Base-by-base conservation (phyloP, 2,113 vertebrate species). In the Apeltes quadracus region DNA sequence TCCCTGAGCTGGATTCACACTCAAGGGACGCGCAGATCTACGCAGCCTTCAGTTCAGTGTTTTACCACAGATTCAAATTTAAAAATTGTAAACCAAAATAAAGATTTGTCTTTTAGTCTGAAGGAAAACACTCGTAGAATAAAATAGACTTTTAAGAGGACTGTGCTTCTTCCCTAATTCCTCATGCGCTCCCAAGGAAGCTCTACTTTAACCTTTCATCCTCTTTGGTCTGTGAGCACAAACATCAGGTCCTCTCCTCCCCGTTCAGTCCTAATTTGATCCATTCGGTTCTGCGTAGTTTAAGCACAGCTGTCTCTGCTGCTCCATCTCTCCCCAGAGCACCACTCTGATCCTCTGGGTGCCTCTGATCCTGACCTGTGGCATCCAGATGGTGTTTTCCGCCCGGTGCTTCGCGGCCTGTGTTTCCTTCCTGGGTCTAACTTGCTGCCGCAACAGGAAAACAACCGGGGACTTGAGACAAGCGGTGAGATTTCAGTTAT, bases 271-370 rank as follows among this genome's bases (percentile, higher is more conserved):
- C 59, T 22, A 20, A 73, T 69, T 72, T 78, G 54, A 70, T 63
- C 61, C 22, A 25, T 22, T 56, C 46, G 61, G 70, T 20, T 38
- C 27, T 36, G 57, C 56, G 76, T 82, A 46, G 73, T 76, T 82
- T 66, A 69, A 11, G 11, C 25, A 72, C 38, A 9, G 11, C 25
- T 74, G 38, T 76, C 69, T 23, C 54, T n/a, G 1, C 44, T 76
- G 59, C 48, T 76, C 27, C 34, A 18, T 75, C 41, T 12, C 15
- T 63, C 34, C 57, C 51, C 88, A 97, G 96, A 95, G 95, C 56
- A 98, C 96, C 72, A 95, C 94, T 18, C 84, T 97, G 76, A 92
- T 93, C 86, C 94, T 98, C 44, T 97, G 97, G 97, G 82, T 91
- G 32, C 90, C 95, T 39, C 93, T 96, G 5, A 90, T 97, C 13